Evolutionary conservation across 2,797 vertebrate genomes (phyloP).

Genomic region (Pagetopsis macropterus): DNA sequence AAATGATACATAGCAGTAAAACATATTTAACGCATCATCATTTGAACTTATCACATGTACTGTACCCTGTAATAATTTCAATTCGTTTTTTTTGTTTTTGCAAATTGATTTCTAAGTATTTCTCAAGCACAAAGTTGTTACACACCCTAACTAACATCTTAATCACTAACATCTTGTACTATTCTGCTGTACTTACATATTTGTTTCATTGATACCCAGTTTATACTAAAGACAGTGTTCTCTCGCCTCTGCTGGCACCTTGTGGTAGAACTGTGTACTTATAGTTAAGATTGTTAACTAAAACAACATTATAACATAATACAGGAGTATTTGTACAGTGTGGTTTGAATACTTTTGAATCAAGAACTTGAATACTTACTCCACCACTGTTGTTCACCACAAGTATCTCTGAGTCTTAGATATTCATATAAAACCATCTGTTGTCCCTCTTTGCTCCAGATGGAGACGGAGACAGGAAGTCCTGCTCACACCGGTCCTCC

Average conservation of each 20-base stretch:
- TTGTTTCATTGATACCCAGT: too few relatives aligned
- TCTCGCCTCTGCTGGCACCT: constrained; percentile 45
- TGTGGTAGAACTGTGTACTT: constrained; percentile 25
- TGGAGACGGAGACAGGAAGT: constrained; percentile 24
- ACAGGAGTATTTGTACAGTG: neutral
- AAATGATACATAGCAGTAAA: too few relatives aligned
- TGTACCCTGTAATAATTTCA: too few relatives aligned
- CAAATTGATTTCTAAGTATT: too few relatives aligned
- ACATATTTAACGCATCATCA: too few relatives aligned
- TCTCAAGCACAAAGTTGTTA: too few relatives aligned
- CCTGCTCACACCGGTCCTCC: constrained; percentile 21
- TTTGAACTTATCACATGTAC: too few relatives aligned
- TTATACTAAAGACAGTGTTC: too few relatives aligned
- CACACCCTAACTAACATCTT: too few relatives aligned
- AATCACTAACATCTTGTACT: too few relatives aligned
- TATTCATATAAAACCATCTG: neutral
- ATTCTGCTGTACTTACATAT: too few relatives aligned
- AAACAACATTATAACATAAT: neutral
- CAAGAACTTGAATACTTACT: neutral
- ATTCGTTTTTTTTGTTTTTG: too few relatives aligned
- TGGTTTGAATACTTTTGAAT: neutral
- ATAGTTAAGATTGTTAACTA: neutral
- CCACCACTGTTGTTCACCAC: neutral
- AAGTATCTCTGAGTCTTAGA: neutral
- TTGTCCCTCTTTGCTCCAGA: constrained; percentile 35